Conservation (phyloP, 2,113 vertebrate species). For the Cavia aperea region DNA sequence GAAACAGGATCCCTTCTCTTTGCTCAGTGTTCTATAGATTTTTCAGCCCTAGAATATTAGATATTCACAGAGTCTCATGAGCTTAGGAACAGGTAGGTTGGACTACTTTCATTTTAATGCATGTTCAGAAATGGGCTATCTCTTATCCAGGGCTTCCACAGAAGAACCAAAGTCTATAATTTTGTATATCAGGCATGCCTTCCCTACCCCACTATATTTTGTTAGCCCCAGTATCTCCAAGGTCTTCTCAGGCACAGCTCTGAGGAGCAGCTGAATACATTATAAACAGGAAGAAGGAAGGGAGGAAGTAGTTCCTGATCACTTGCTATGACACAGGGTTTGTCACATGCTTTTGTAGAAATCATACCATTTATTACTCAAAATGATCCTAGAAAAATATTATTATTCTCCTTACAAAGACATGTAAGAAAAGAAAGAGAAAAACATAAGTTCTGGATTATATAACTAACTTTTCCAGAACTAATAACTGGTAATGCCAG, state of each 20-base stretch:
- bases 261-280: background rate
- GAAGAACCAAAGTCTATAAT: background rate
- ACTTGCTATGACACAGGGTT: background rate
- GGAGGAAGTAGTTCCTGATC: background rate
- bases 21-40: constrained; percentile 13
- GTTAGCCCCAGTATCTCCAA: background rate
- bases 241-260: background rate
- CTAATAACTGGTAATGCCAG: background rate
- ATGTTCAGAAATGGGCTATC: background rate
- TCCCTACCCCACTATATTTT: background rate
- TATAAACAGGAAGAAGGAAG: background rate
- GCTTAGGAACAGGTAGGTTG: background rate
- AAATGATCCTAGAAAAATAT: background rate
- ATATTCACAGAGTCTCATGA: constrained; percentile 17
- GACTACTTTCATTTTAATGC: background rate
- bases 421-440: background rate
- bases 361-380: background rate
- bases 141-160: background rate
- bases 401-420: background rate
- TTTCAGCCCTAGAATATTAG: constrained; percentile 14
- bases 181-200: background rate
- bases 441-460: background rate
- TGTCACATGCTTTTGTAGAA: background rate
- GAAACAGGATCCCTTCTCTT: background rate
- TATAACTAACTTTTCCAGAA: background rate